phyloP scores from a whole-genome alignment of 2,888 invertebrate genomes.

The Selenia dentaria region DNA sequence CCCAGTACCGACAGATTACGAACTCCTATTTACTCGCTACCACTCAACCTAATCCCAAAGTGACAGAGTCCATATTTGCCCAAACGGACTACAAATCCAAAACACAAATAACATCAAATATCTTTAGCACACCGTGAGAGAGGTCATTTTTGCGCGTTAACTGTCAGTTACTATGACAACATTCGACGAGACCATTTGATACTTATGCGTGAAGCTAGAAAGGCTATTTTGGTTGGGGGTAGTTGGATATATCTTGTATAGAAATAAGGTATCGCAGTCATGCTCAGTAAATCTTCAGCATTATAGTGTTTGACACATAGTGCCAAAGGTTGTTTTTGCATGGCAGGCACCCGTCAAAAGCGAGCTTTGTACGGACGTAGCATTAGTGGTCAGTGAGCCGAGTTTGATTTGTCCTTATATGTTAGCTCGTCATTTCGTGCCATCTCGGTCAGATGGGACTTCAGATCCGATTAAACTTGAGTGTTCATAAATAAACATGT shows the following conservation, averaged over 20 bases:
- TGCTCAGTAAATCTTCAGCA: background rate
- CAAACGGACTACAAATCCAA: conserved; percentile 7
- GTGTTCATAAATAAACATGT: background rate
- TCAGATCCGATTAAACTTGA: conserved; percentile 2
- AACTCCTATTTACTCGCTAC: background rate
- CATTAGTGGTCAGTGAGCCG: conserved; percentile 15
- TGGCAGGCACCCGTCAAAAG: background rate
- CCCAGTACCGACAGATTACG: conserved; percentile 17
- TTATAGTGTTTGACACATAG: background rate
- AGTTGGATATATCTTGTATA: conserved; percentile 1
- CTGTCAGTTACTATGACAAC: background rate
- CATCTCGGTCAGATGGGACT: conserved; percentile 1
- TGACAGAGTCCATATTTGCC: conserved; percentile 8
- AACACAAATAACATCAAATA: conserved; percentile 22
- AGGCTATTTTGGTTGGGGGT: conserved; percentile 5
- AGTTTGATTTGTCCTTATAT: conserved; percentile 10
- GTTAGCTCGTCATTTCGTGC: conserved; percentile 4
- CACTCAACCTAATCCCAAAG: conserved; percentile 3
- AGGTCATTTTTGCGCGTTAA: conserved; percentile 17
- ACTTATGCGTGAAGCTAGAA: background rate
- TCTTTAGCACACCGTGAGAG: conserved; percentile 20
- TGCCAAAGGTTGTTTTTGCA: conserved; percentile 6
- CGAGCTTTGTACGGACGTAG: conserved; percentile 6
- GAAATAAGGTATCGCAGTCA: background rate
- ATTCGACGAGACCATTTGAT: background rate